phyloP scores from a whole-genome alignment of 2,888 invertebrate species.

The Anthophora plumipes region DNA sequence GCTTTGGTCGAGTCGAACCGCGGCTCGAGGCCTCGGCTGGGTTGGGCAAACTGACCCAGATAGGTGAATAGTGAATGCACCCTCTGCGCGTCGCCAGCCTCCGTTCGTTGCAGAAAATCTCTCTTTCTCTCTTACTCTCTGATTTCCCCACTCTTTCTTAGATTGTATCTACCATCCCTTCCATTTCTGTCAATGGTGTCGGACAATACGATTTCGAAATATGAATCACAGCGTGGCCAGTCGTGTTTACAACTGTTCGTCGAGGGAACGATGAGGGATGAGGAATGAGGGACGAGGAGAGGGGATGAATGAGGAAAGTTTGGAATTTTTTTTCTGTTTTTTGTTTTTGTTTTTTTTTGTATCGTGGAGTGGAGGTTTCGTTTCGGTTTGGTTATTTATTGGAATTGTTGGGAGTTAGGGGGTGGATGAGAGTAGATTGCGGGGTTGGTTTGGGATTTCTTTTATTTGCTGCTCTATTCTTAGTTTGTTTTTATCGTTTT shows the following conservation, averaged over 20 bases:
- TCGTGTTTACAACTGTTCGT: conserved; percentile 39
- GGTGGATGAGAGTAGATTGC: no score
- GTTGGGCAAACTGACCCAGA: conserved; percentile 82
- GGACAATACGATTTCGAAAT: conserved; percentile 66
- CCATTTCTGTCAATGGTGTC: not conserved
- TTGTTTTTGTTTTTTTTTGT: not conserved
- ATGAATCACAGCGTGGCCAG: conserved; percentile 50
- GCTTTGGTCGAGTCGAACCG: conserved; percentile 51
- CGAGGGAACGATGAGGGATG: not conserved
- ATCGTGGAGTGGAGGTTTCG: no score
- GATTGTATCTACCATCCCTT: not conserved
- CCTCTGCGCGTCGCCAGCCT: conserved; percentile 59
- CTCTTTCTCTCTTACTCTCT: conserved; percentile 25
- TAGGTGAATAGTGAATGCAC: conserved; percentile 79
- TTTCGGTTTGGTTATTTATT: not conserved
- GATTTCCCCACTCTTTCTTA: not conserved
- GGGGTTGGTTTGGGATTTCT: no score
- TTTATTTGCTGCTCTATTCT: no score
- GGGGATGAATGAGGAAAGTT: conserved; percentile 5
- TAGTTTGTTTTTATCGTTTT: no score
- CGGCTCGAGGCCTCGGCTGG: conserved; percentile 69
- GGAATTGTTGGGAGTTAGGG: no score
- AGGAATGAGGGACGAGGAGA: not conserved
- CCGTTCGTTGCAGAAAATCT: conserved; percentile 60
- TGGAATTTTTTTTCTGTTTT: conserved; percentile 8